Evolutionary conservation across 2,113 vertebrate genomes (phyloP).

Genomic region (Rhinopithecus roxellana): DNA sequence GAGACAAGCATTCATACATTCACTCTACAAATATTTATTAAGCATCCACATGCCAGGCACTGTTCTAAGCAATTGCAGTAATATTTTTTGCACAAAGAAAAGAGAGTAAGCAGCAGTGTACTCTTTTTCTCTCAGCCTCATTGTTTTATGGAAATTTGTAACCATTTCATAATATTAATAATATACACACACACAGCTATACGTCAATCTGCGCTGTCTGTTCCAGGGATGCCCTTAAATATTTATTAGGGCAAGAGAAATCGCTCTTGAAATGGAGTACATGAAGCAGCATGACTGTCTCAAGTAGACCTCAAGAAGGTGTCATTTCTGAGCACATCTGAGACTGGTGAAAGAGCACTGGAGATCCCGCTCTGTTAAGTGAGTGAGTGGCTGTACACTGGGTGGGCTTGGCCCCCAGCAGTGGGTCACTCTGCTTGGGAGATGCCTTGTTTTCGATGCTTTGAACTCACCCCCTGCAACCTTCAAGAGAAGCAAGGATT

Average conservation of each 20-base stretch:
- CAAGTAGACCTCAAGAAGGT: neutral
- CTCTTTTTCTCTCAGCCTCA: neutral
- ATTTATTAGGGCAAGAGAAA: neutral
- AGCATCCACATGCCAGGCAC: neutral
- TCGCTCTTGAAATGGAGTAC: neutral
- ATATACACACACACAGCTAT: neutral
- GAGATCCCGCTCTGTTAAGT: neutral
- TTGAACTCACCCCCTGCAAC: fast-evolving
- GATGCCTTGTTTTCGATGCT: neutral
- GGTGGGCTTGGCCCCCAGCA: neutral
- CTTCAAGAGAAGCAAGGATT: neutral
- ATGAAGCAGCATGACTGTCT: neutral
- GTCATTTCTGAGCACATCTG: neutral
- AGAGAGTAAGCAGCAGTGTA: fast-evolving
- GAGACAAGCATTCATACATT: neutral
- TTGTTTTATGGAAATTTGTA: neutral
- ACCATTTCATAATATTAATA: neutral
- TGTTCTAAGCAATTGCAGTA: neutral
- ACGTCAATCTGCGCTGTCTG: neutral
- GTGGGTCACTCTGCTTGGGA: neutral
- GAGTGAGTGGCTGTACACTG: fast-evolving
- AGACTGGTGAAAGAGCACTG: neutral
- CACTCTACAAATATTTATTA: neutral
- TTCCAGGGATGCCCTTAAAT: neutral
- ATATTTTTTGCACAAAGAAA: neutral